phyloP scores from a whole-genome alignment of 2,888 invertebrate genomes.

The Nephrotoma appendiculata region DNA sequence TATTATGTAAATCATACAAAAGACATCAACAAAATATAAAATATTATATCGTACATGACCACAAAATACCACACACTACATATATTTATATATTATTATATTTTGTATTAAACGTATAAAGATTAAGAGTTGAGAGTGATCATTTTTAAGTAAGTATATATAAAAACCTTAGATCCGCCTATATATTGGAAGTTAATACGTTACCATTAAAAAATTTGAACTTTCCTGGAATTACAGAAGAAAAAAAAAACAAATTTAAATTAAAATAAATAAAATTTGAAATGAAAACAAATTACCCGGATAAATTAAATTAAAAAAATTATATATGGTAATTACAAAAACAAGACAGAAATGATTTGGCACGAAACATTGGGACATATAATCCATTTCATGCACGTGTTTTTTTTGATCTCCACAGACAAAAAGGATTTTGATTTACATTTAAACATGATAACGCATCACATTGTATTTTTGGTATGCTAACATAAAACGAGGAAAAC shows the following conservation, averaged over 20 bases:
- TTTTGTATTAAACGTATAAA: not conserved
- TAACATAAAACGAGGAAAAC: too few relatives aligned
- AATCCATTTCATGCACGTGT: not conserved
- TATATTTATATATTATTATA: not conserved
- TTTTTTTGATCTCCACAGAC: not conserved
- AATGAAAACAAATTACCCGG: not conserved
- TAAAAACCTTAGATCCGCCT: not conserved
- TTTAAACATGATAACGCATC: not conserved
- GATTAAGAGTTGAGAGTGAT: not conserved
- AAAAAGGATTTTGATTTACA: not conserved
- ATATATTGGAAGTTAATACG: not conserved
- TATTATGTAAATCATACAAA: not conserved
- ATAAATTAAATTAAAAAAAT: not conserved
- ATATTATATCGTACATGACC: not conserved
- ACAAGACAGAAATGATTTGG: not conserved
- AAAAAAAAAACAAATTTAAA: not conserved
- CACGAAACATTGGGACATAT: not conserved
- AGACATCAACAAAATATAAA: not conserved
- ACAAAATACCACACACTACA: not conserved
- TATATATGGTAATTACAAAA: not conserved
- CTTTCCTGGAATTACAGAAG: constrained; percentile 1
- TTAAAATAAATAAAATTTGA: not conserved
- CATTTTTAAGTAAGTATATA: not conserved
- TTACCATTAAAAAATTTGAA: constrained; percentile 2
- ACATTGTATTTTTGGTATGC: too few relatives aligned